Evolutionary conservation across 2,888 invertebrate genomes (phyloP), one percentile per base, ranked within the genome.

Genomic region (Gari tellinella): DNA sequence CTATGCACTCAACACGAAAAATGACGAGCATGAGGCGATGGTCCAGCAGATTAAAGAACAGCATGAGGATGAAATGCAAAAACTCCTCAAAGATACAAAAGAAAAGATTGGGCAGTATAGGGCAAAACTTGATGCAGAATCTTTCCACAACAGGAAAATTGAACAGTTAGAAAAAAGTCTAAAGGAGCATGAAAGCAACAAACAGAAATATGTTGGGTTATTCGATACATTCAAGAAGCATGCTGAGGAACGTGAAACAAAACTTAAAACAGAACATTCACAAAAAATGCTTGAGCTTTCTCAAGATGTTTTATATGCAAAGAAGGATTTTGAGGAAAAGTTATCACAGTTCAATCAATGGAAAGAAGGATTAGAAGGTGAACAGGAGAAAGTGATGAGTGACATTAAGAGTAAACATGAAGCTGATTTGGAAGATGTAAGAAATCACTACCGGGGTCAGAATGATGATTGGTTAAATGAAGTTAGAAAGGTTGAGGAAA

Each of bases 1-100:
- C 53, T 92, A 92, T 86, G 91, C 92, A 19, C 85, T 92, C 3
- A 92, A 92, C 81, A 92, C 92, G 10, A 91, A 91, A 68, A 92
- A 91, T 81, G 92, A 92, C 81, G 92, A 92, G 79, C 89, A 90
- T 75, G 92, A 92, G 40, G 75, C 86, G 15, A 78, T 90, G n/a
- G 73, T 92, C 2, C 85, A 86, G 41, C 82, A 75, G 38, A 69
- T 92, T 60, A 87, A 88, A 72, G 89, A 90, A 19, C 90, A 90
- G 43, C 90, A 91, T 85, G 91, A 91, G 69, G 88, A 89, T 57
- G 90, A 91, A 65, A 82, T 90, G 43, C 87, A 89, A 61, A 87
- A 88, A 56, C 70, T 92, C 15, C 75, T 90, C 57, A 82, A 86
- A n/a, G 91, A 91, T 56, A 88, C 89, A 10, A 89, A 86, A 58